Evolutionary conservation across 1,140 invertebrate species (phyloP).

Genomic region (Zelostemma sp.): DNA sequence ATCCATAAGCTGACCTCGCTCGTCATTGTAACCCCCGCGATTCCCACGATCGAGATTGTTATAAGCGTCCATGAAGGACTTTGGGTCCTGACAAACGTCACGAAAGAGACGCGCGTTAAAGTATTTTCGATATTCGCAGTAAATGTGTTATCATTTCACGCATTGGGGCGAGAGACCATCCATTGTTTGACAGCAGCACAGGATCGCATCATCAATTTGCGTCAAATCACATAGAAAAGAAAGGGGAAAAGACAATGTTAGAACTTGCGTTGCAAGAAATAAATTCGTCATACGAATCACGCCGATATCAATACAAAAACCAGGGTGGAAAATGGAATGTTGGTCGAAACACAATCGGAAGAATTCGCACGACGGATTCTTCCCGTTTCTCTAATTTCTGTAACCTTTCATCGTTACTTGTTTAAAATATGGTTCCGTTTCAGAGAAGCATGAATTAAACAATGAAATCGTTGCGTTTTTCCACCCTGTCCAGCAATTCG

Average conservation of each 20-base stretch:
- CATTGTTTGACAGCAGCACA: constrained; percentile 69
- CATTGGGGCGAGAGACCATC: constrained; percentile 59
- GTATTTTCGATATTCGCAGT: not conserved
- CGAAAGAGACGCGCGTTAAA: not conserved
- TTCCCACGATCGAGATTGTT: constrained; percentile 67
- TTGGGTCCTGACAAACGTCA: constrained; percentile 59
- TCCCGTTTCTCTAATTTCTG: too few relatives aligned
- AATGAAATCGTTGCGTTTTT: not conserved
- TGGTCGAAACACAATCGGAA: not conserved
- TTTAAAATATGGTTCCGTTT: too few relatives aligned
- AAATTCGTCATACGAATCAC: constrained; percentile 15
- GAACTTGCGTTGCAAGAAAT: constrained; percentile 44
- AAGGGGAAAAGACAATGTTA: constrained; percentile 71
- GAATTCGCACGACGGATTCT: too few relatives aligned
- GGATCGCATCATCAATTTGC: constrained; percentile 70
- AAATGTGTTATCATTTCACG: not conserved
- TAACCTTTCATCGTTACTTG: too few relatives aligned
- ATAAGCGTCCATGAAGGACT: constrained; percentile 70
- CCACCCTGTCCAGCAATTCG: not conserved
- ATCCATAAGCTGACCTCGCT: constrained; percentile 69
- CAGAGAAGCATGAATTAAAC: not conserved
- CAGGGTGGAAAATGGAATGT: constrained; percentile 24
- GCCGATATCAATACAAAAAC: constrained; percentile 14
- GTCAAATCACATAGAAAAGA: constrained; percentile 72
- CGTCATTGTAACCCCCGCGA: constrained; percentile 67